Base-by-base conservation (phyloP, 64 coral and sea anemone species). In the Porites australiensis region DNA sequence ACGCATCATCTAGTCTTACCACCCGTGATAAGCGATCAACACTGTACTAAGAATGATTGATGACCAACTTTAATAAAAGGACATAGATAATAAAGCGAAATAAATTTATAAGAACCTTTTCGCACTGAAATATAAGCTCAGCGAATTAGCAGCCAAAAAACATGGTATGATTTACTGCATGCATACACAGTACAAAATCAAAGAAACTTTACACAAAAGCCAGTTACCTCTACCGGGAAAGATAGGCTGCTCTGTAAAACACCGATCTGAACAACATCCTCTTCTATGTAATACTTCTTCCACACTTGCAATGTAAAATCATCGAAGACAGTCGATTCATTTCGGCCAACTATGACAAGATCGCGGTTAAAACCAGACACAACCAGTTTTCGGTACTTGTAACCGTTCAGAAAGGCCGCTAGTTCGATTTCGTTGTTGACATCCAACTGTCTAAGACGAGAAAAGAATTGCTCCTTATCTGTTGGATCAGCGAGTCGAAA, bases 201-300 rank as follows among this genome's bases (percentile, higher is more conserved):
- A 37, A 37, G 27, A 37, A 37, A 37, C 70, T 73, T 73, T 14
- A 12, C 3, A 4, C 3, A 50, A 46, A 6, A 76, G 14, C n/a
- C 92, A 37, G 0, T 87, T 76, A 97, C 95, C 92, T 97, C 95
- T 50, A 97, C 87, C 59, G 95, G 95, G 19, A 97, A 97, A 51
- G 95, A 93, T 50, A 94, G 72, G 45, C 73, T 97, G 68, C 92
- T 88, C 79, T 97, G 95, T 46, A 97, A 84, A 70, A 97, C 79
- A 91, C 90, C 95, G 64, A 97, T 97, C 49, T 97, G 95, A 10
- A 76, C 83, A 55, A 97, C 95, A 27, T 97, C 95, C 81, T 97
- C 95, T 8, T 87, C 81, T 22, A 97, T 91, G 52, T 97, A 97
- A 62, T 97, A 94, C 77, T 97, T 97, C 74, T 93, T 97, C 95